These are phyloP conservation scores for Machimus rusticus DNA, from an alignment of 2,888 invertebrate species.

Conservation along the genomic window DNA sequence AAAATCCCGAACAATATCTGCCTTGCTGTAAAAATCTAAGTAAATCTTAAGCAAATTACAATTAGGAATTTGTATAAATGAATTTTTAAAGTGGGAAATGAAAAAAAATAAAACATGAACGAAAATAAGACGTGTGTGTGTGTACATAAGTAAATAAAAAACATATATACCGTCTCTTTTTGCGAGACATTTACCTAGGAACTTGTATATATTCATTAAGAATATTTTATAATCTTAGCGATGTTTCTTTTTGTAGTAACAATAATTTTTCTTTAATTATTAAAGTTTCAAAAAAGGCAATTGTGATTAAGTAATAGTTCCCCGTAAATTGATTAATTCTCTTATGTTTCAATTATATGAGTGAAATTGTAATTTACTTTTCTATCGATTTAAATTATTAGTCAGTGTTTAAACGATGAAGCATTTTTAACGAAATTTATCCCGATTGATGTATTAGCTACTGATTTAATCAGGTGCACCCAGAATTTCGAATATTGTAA, in stretches of 20 bases:
- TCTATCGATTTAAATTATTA: neutral
- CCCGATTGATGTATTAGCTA: neutral
- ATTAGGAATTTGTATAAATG: neutral
- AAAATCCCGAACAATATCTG: neutral
- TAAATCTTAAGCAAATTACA: neutral
- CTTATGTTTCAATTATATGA: neutral
- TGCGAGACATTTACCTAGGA: slow-evolving; percentile 33
- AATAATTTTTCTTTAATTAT: neutral
- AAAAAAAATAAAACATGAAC: neutral
- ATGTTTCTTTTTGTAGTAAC: neutral
- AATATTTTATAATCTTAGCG: slow-evolving; percentile 24
- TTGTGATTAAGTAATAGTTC: neutral
- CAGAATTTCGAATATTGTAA: neutral
- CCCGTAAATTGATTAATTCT: neutral
- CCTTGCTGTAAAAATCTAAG: neutral
- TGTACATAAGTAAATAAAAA: slow-evolving; percentile 4
- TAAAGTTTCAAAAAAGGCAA: slow-evolving; percentile 1
- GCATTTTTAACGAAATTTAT: neutral
- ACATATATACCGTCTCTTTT: slow-evolving; percentile 31
- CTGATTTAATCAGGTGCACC: neutral
- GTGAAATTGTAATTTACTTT: neutral
- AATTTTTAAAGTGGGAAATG: neutral
- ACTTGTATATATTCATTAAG: slow-evolving; percentile 27
- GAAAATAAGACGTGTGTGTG: neutral
- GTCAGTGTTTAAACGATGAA: neutral